Conservation (phyloP, 2,113 vertebrate genomes). For the Sander lucioperca region DNA sequence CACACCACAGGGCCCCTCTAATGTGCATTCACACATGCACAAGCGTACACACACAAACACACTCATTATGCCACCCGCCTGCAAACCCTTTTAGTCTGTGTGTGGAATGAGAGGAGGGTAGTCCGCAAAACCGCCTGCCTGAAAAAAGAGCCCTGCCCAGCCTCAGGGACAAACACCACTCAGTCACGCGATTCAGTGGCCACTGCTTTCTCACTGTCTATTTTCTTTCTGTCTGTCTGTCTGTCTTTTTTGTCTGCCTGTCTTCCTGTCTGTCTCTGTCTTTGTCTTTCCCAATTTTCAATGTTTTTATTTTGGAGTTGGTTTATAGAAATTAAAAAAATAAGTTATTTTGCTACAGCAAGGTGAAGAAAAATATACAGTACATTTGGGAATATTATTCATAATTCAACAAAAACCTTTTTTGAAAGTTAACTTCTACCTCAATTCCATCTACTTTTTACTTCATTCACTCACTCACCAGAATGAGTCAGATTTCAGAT, state of each 20-base stretch:
- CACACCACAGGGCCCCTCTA: slow-evolving; percentile 66
- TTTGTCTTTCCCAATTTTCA: background rate
- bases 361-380: background rate
- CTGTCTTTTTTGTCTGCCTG: background rate
- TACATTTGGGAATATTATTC: background rate
- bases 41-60: slow-evolving; percentile 60
- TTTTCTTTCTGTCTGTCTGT: slow-evolving; percentile 30
- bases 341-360: background rate
- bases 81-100: slow-evolving; percentile 79
- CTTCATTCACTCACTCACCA: slow-evolving; percentile 27
- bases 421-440: background rate
- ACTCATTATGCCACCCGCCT: slow-evolving; percentile 81
- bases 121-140: slow-evolving; percentile 80
- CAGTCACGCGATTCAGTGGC: slow-evolving; percentile 80
- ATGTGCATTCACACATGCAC: slow-evolving; percentile 69
- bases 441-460: background rate
- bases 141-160: slow-evolving; percentile 78
- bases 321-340: background rate
- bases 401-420: background rate
- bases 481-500: slow-evolving; percentile 44
- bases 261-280: background rate
- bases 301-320: background rate
- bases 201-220: slow-evolving; percentile 65
- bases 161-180: slow-evolving; percentile 80
- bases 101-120: slow-evolving; percentile 81